Evolutionary conservation across 1,140 invertebrate genomes (phyloP), one percentile per base, ranked within the genome.

Genomic region (Drosophila miranda): DNA sequence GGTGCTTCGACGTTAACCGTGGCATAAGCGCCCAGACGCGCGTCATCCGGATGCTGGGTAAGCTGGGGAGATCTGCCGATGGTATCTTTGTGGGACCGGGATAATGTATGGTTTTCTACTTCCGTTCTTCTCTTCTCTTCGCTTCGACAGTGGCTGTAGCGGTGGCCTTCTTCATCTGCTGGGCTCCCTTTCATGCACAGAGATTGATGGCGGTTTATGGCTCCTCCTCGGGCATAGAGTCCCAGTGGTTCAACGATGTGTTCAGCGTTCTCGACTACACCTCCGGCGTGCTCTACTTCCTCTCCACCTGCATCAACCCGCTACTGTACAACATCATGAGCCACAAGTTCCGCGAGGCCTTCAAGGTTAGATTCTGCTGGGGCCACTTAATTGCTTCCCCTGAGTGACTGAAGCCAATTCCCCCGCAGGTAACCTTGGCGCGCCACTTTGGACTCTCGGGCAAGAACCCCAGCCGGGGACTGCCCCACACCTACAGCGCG

Each of bases 121-220:
- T 59, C 44, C 16, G 21, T 41, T 7, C 58, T 6, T 49, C 46
- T n/a, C 45, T 61, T 75, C 66, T 23, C 44, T 19, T 43, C 58
- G 75, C 66, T 26, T 92, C 92, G 44, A 2, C 93, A 98, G 97
- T 98, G 80, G 97, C 97, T 34, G 98, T 99, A 1, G 97, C 98
- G 1, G 95, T 97, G 2, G 95, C 97, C 0, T 99, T 99, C 91
- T 98, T 98, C 91, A 93, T 98, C 13, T 98, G 97, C 91, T 99
- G 97, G 97, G 96, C 97, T 0, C 97, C 98, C 3, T 98, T 98
- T 91, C 97, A 99, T 88, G 95, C 96, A 0, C 98, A 99, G 84
- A 92, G 96, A 8, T 91, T 97, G 6, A 92, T 96, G 21, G 95
- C 95, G 0, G 94, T 96, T 6, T 96, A 96, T 61, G 94, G 93